These are phyloP conservation scores for Pachypeltis micranthus DNA, from an alignment of 1,140 invertebrate genomes.

Conservation along the genomic window DNA sequence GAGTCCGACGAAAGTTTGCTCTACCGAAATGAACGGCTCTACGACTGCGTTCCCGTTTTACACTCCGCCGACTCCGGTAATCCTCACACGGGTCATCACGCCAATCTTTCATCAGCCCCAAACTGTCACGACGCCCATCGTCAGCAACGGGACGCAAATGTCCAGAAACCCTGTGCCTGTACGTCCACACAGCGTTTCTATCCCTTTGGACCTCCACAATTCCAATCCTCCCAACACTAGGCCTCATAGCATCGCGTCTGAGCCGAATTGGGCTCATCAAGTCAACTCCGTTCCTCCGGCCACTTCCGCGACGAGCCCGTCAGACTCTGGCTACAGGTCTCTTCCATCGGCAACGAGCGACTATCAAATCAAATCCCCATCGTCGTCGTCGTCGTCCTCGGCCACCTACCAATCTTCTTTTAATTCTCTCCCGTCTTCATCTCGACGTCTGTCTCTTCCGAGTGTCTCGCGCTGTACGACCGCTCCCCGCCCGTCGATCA, in stretches of 20 bases:
- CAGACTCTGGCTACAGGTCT: conserved; percentile 42
- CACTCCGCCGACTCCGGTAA: conserved; percentile 37
- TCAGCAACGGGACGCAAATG: conserved; percentile 13
- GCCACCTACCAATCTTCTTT: not conserved
- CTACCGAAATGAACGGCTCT: conserved; percentile 14
- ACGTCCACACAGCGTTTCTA: conserved; percentile 3
- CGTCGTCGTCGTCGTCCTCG: conserved; percentile 40
- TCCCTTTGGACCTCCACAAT: conserved; percentile 25
- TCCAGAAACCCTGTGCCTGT: conserved; percentile 19
- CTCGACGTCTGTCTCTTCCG: conserved; percentile 35
- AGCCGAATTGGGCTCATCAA: conserved; percentile 1
- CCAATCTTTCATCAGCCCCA: conserved; percentile 20
- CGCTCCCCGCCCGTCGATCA: conserved; percentile 38
- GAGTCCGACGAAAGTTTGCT: conserved; percentile 19
- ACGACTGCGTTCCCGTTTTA: conserved; percentile 40
- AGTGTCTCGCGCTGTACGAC: conserved; percentile 31
- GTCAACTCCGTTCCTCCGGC: conserved; percentile 7
- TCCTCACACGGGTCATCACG: conserved; percentile 18
- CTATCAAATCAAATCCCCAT: conserved; percentile 44
- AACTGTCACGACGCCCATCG: conserved; percentile 22
- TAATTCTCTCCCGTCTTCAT: conserved; percentile 27
- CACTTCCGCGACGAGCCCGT: conserved; percentile 34
- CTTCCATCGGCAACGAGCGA: conserved; percentile 46
- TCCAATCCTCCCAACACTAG: conserved; percentile 36
- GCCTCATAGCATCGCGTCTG: conserved; percentile 36